Evolutionary conservation across 2,797 vertebrate genomes (phyloP), one percentile per base, ranked within the genome.

Genomic region (Melanotaenia maccullochi): DNA sequence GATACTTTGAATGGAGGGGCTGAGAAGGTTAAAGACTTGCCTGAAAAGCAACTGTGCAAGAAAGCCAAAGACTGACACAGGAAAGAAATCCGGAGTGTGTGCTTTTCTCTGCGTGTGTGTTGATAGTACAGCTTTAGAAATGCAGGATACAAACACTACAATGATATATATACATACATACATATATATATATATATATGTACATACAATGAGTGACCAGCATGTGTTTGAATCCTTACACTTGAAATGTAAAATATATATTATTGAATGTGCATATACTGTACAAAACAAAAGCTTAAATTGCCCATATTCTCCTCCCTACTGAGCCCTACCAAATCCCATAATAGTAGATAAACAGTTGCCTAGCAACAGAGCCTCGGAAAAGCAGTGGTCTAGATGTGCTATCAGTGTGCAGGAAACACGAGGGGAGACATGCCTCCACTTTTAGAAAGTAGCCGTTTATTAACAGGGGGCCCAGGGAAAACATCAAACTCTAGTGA

Each of bases 331-430:
- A 47, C 57, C 56, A 44, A 89, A 93, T 88, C 86, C 91, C 90
- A 92, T 92, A 92, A 91, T 90, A 90, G 83, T 85, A 85, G 79
- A 87, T 84, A 87, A 85, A 81, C 14, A 65, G 88, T 90, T 89
- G 85, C 92, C 78, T 75, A 65, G 90, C 86, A 92, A 92, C 89
- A 79, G 71, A 81, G 74, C 84, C 73, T 81, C 81, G 85, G 86
- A 89, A 90, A 87, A 81, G 76, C 75, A 69, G 83, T 60, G 40
- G 82, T 82, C 38, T 59, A 79, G 82, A 89, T 88, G 82, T 85
- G 85, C 68, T 77, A 85, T 83, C 79, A 22, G 63, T 56, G 68
- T 47, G 71, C 59, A 75, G 82, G 78, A 84, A 86, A 87, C 80
- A 76, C 28, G 28, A 72, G 63, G 79, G 75, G 67, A 76, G 71